Evolutionary conservation across 2,888 invertebrate genomes (phyloP), one percentile per base, ranked within the genome.

Genomic region (Lymantria dispar): DNA sequence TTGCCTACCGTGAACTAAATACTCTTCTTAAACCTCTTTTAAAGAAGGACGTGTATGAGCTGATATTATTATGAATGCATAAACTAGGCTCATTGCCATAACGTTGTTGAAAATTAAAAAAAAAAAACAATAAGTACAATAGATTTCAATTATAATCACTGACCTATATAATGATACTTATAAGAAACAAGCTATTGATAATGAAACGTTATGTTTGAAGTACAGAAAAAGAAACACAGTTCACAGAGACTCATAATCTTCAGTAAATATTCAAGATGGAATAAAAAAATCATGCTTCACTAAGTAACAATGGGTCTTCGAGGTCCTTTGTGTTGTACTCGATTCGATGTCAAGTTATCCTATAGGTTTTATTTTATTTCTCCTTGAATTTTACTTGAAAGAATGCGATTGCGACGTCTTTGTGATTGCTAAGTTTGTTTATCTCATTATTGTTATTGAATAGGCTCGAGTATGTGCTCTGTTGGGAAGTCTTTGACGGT

Each of bases 181-280:
- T 22, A 22, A 22, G 22, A 22, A 22, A 22, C 22, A 22, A 22
- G 22, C 22, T 22, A 22, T 22, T 22, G 22, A 54, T 46, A 51
- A 56, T 44, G 33, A 49, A 56, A 29, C 52, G 3, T 22, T 22
- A 22, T 45, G 40, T 56, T 60, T 58, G 43, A 13, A 31, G 8
- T 38, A 44, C 8, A 51, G 44, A 51, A 50, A 50, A 51, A 43
- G 43, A 62, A 54, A 50, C 54, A 52, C 48, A 52, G 41, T 55
- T 54, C 51, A 53, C 45, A 52, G 44, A 62, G 43, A 47, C 50
- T 64, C 56, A 64, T 60, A 58, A 64, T 53, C 55, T 54, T 51
- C 45, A 56, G 61, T 62, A 63, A 62, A 68, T 68, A 65, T 65
- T 58, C 55, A 54, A 56, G 55, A 56, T 50, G 48, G 40, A 49